phyloP scores from a whole-genome alignment of 2,113 vertebrate genomes.

The Pagrus major region DNA sequence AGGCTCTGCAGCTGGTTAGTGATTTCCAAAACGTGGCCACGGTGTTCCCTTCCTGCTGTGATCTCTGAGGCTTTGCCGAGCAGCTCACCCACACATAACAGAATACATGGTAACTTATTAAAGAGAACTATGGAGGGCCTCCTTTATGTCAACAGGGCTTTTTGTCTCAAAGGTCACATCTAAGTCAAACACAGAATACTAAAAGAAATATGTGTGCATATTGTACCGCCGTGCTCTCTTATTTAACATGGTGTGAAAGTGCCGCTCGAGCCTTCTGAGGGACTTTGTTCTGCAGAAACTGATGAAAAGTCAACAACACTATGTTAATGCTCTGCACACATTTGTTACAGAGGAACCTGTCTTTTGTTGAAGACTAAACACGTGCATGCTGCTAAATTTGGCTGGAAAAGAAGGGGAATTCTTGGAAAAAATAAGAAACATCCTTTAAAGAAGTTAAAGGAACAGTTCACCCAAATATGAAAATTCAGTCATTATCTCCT shows the following conservation, averaged over 20 bases:
- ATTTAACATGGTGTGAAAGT: constrained; percentile 38
- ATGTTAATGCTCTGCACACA: constrained; percentile 53
- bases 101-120: constrained; percentile 82
- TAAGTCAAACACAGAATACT: constrained; percentile 66
- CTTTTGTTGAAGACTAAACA: not conserved
- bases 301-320: constrained; percentile 43
- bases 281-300: constrained; percentile 39
- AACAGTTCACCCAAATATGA: no score
- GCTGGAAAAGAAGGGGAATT: not conserved
- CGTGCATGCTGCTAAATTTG: not conserved
- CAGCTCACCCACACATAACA: constrained; percentile 61
- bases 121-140: constrained; percentile 71
- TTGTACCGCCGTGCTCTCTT: constrained; percentile 1
- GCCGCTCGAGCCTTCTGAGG: not conserved
- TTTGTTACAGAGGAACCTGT: not conserved
- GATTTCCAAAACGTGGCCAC: constrained; percentile 66
- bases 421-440: no score
- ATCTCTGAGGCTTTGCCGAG: constrained; percentile 59
- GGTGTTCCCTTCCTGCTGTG: constrained; percentile 56
- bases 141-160: constrained; percentile 75
- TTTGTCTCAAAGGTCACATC: constrained; percentile 80
- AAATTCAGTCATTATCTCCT: no score
- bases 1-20: constrained; percentile 72
- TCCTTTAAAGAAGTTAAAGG: no score
- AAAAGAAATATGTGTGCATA: constrained; percentile 52